These are phyloP conservation scores for Hippocampus comes DNA, from an alignment of 2,113 vertebrate species.

Conservation along the genomic window DNA sequence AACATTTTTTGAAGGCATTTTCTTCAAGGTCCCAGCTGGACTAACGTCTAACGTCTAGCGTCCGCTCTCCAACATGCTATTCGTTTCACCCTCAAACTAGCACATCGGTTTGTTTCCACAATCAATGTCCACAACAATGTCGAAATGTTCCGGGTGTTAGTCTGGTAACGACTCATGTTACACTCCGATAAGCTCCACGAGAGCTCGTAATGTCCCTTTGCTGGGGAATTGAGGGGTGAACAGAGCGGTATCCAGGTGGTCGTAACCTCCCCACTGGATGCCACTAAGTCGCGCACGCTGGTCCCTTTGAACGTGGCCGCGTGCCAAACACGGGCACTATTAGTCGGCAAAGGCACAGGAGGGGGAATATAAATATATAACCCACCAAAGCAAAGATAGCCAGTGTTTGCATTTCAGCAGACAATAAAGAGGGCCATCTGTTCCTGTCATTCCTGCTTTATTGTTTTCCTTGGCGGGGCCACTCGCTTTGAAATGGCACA, in stretches of 20 bases:
- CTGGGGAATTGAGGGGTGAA: background rate
- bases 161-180: background rate
- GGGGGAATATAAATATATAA: constrained; percentile 69
- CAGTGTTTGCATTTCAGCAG: constrained; percentile 75
- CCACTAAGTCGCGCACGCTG: background rate
- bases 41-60: too few species aligned
- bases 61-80: too few species aligned
- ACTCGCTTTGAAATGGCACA: constrained; percentile 59
- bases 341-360: constrained; percentile 60
- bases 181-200: background rate
- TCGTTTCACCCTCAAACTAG: too few species aligned
- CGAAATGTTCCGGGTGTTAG: background rate
- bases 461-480: constrained; percentile 66
- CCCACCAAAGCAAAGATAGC: constrained; percentile 70
- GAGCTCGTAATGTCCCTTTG: background rate
- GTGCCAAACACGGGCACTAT: constrained; percentile 60
- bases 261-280: constrained; percentile 4
- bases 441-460: constrained; percentile 75
- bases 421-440: constrained; percentile 77
- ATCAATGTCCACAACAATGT: background rate
- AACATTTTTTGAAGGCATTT: too few species aligned
- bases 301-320: constrained; percentile 59
- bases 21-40: too few species aligned
- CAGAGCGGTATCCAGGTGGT: background rate
- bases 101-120: too few species aligned